phyloP scores from a whole-genome alignment of 2,888 invertebrate genomes.

The Silvanus unidentatus region DNA sequence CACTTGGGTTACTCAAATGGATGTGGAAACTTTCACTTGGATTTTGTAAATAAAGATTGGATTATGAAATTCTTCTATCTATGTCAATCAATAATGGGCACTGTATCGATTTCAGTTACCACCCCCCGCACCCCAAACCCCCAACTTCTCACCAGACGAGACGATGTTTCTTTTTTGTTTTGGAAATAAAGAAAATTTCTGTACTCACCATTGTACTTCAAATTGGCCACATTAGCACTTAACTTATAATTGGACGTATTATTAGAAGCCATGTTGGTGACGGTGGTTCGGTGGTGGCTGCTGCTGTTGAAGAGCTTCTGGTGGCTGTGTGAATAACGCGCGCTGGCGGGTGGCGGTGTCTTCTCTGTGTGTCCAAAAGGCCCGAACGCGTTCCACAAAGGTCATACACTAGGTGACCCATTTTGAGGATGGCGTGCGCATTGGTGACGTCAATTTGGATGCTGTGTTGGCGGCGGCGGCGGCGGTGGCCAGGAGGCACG shows the following conservation, averaged over 20 bases:
- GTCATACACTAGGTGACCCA: slow-evolving; percentile 44
- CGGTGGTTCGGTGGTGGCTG: not conserved
- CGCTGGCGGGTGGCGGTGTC: slow-evolving; percentile 7
- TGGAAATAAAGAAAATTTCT: not conserved
- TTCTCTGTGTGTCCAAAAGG: slow-evolving; percentile 26
- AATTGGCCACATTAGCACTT: slow-evolving; percentile 35
- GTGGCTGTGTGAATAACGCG: slow-evolving; percentile 32
- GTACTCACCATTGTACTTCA: slow-evolving; percentile 43
- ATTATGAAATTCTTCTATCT: no score
- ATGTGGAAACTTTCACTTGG: no score
- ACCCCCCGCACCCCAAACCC: no score
- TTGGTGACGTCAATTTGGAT: slow-evolving; percentile 34
- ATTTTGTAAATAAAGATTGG: no score
- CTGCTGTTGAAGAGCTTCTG: slow-evolving; percentile 27
- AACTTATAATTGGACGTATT: slow-evolving; percentile 43
- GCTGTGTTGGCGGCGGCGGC: slow-evolving; percentile 17
- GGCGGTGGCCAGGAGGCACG: slow-evolving; percentile 36
- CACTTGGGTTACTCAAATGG: no score
- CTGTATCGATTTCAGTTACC: no score
- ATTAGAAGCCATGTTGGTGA: slow-evolving; percentile 35
- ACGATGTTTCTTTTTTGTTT: no score
- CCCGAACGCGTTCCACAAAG: slow-evolving; percentile 32
- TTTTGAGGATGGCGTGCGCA: slow-evolving; percentile 38
- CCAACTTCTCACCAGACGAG: no score
- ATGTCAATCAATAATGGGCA: no score